A percentile compares a stretch with the other conserved stretches of the same genome.
These are phyloP conservation scores for Amaurobius ferox DNA, from an alignment of 2,888 invertebrate species.

Conservation along the genomic window DNA sequence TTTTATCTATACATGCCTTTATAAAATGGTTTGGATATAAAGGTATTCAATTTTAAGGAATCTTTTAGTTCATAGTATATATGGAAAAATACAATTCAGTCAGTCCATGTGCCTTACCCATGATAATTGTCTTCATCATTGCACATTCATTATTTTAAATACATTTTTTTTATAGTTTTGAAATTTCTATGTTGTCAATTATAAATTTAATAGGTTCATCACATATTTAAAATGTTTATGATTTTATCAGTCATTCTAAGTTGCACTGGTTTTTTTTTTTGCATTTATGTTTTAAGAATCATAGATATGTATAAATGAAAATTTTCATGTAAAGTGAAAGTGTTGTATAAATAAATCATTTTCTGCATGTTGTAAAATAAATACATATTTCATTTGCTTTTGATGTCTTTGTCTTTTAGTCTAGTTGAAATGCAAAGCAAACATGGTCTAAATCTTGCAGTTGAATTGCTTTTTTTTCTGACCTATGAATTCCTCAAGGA, in stretches of 20 bases:
- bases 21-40: too few species aligned
- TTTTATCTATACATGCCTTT: too few species aligned
- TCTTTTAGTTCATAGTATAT: too few species aligned
- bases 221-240: too few species aligned
- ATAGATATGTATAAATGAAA: not conserved
- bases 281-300: slow-evolving; percentile 12
- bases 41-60: too few species aligned
- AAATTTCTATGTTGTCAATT: not conserved
- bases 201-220: not conserved
- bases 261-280: not conserved
- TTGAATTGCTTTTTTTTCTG: too few species aligned
- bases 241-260: not conserved
- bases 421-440: too few species aligned
- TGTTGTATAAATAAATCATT: not conserved
- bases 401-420: not conserved
- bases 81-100: too few species aligned
- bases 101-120: slow-evolving; percentile 16
- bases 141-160: too few species aligned
- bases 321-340: not conserved
- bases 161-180: not conserved
- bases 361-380: not conserved
- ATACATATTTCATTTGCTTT: not conserved
- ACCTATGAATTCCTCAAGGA: too few species aligned
- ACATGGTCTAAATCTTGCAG: too few species aligned
- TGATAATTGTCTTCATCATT: not conserved